Evolutionary conservation across 2,888 invertebrate genomes (phyloP).

Genomic region (Deilephila elpenor): DNA sequence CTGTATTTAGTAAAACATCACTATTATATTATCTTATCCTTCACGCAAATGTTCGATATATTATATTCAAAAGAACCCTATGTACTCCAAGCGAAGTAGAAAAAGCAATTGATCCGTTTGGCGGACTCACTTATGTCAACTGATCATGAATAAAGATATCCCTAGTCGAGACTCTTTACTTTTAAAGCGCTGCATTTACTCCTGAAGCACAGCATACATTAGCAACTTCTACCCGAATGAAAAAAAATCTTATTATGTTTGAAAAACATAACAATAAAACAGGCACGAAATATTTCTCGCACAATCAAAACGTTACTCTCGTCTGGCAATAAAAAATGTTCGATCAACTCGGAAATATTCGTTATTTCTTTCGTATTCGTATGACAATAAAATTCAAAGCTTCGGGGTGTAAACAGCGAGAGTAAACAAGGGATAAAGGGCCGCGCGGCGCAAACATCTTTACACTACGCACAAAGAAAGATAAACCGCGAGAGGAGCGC

Average conservation of each 20-base stretch:
- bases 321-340: constrained; percentile 21
- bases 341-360: constrained; percentile 19
- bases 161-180: too few relatives aligned
- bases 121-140: too few relatives aligned
- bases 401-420: constrained; percentile 36
- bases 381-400: constrained; percentile 46
- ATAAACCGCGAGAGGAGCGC: background rate
- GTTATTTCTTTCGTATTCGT: constrained; percentile 42
- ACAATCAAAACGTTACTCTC: background rate
- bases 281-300: background rate
- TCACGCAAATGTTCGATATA: too few relatives aligned
- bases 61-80: too few relatives aligned
- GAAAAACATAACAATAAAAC: background rate
- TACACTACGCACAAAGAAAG: constrained; percentile 17
- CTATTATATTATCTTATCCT: too few relatives aligned
- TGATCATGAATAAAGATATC: too few relatives aligned
- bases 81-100: too few relatives aligned
- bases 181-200: too few relatives aligned
- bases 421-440: constrained; percentile 38
- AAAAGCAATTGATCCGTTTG: too few relatives aligned
- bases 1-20: too few relatives aligned
- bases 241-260: background rate
- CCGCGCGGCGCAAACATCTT: constrained; percentile 37
- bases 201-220: too few relatives aligned
- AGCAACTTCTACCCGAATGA: too few relatives aligned